A percentile compares a stretch with the other conserved stretches of the same genome.
These are phyloP conservation scores for Lytechinus pictus DNA, from an alignment of 35 echinoderm and acorn worm species.

Conservation along the genomic window DNA sequence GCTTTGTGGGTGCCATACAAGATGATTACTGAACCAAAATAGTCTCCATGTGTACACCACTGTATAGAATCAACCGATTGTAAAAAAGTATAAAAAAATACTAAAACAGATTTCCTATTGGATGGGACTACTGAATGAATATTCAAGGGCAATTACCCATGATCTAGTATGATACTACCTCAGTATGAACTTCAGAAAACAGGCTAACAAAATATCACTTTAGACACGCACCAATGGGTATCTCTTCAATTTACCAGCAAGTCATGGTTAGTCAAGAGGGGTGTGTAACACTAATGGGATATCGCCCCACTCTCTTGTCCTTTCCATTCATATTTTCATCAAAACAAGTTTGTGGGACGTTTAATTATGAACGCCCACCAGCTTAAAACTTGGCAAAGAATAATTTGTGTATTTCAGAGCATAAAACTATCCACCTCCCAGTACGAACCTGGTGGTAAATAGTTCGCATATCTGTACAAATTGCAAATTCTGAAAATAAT, in stretches of 20 bases:
- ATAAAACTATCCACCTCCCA: not conserved
- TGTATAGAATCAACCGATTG: not conserved
- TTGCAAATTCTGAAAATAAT: too few species aligned
- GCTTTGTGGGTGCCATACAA: not conserved
- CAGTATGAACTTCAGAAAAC: not conserved
- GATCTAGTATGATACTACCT: not conserved
- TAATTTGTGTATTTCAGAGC: not conserved
- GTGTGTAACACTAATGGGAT: not conserved
- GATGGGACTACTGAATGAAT: conserved; percentile 2
- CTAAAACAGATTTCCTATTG: not conserved
- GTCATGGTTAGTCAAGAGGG: not conserved
- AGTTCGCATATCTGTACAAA: not conserved
- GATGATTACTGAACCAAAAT: not conserved
- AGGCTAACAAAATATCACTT: not conserved
- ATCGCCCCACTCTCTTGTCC: not conserved
- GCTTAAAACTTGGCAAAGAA: not conserved
- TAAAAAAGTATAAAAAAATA: not conserved
- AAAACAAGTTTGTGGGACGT: not conserved
- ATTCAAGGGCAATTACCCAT: not conserved
- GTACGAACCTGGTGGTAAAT: not conserved
- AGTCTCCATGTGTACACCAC: not conserved
- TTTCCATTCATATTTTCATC: not conserved
- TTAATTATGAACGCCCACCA: not conserved
- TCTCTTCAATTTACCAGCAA: not conserved
- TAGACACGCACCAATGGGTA: conserved; percentile 1